A percentile compares a stretch with the other conserved stretches of the same genome.
phyloP scores from a whole-genome alignment of 1,140 invertebrate species.

The Apis laboriosa region DNA sequence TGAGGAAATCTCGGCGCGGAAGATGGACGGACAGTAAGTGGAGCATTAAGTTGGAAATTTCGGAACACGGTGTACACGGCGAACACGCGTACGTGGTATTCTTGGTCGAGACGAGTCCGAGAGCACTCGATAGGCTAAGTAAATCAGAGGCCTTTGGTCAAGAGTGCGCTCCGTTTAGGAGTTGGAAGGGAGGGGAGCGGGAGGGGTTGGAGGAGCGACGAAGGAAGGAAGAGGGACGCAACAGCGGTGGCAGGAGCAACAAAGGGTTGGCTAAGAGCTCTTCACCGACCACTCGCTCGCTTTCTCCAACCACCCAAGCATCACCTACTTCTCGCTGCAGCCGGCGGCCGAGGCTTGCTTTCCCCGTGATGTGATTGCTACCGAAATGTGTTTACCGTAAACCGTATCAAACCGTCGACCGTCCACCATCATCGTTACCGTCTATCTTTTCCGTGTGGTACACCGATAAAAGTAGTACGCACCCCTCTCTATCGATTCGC shows the following conservation, averaged over 20 bases:
- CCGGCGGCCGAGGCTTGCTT: constrained; percentile 61
- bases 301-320: constrained; percentile 72
- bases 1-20: constrained; percentile 32
- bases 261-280: constrained; percentile 78
- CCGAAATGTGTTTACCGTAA: constrained; percentile 79
- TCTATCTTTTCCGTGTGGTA: constrained; percentile 60
- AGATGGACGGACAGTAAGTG: constrained; percentile 57
- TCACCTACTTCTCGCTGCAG: constrained; percentile 66
- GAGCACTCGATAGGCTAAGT: constrained; percentile 77
- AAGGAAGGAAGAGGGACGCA: constrained; percentile 20
- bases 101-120: constrained; percentile 71
- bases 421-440: constrained; percentile 43
- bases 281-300: constrained; percentile 73
- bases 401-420: constrained; percentile 77
- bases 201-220: constrained; percentile 52
- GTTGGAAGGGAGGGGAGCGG: background rate
- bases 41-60: constrained; percentile 67
- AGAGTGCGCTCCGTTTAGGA: constrained; percentile 52
- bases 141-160: constrained; percentile 77
- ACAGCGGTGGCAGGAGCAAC: constrained; percentile 70
- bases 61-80: constrained; percentile 24
- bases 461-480: constrained; percentile 70
- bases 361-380: constrained; percentile 76
- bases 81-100: constrained; percentile 51
- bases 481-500: constrained; percentile 61